Evolutionary conservation across 2,113 vertebrate genomes (phyloP).

Genomic region (Choloepus hoffmanni): DNA sequence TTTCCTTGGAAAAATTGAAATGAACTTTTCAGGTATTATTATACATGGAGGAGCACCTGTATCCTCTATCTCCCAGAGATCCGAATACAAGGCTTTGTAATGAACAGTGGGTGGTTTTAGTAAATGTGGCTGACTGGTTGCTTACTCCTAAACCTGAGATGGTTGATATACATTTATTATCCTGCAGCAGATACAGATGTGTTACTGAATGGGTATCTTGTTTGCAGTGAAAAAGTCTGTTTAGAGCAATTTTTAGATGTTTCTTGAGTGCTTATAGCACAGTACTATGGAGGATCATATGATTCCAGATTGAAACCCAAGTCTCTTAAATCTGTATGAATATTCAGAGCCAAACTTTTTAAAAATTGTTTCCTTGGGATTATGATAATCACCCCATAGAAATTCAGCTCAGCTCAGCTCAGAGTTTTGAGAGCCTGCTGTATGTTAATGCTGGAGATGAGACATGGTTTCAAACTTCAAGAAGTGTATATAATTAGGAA

Average conservation of each 20-base stretch:
- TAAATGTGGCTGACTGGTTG: background rate
- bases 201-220: background rate
- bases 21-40: background rate
- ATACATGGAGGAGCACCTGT: too few species aligned
- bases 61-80: background rate
- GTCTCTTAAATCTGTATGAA: background rate
- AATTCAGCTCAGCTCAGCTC: background rate
- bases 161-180: background rate
- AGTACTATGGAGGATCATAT: background rate
- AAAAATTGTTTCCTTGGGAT: conserved; percentile 18
- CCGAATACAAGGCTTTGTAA: background rate
- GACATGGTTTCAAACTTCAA: background rate
- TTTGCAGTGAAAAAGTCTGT: background rate
- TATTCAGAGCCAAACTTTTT: conserved; percentile 31
- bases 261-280: background rate
- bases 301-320: conserved; percentile 16
- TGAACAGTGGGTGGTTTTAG: background rate
- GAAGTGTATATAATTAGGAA: background rate
- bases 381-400: conserved; percentile 50
- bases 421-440: background rate
- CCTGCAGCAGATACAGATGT: background rate
- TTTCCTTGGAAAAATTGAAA: background rate
- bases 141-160: background rate
- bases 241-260: too few species aligned
- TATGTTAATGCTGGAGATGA: background rate